These are phyloP conservation scores for Apeira syringaria DNA, from an alignment of 2,888 invertebrate genomes.

Conservation along the genomic window DNA sequence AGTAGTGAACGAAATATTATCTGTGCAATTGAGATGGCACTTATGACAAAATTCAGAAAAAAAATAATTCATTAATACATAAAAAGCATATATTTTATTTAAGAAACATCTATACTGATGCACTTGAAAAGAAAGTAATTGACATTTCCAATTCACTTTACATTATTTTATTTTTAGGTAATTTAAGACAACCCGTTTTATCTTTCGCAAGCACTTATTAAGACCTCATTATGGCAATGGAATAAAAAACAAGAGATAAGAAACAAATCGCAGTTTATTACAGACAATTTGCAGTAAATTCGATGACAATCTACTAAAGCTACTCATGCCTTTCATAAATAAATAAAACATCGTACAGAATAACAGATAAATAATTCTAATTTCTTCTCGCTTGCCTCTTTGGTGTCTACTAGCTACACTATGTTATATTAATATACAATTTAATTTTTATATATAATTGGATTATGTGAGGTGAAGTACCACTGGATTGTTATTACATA, in stretches of 20 bases:
- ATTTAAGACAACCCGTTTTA: too few species aligned
- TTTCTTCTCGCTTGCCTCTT: conserved; percentile 71
- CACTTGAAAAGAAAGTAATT: too few species aligned
- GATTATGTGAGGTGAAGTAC: conserved; percentile 34
- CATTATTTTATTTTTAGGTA: too few species aligned
- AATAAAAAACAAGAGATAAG: conserved; percentile 42
- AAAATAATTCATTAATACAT: too few species aligned
- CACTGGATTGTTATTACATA: conserved; percentile 17
- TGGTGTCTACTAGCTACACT: conserved; percentile 80
- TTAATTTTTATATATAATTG: conserved; percentile 30
- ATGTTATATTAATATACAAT: conserved; percentile 43
- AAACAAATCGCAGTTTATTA: conserved; percentile 68
- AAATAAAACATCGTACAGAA: conserved; percentile 76
- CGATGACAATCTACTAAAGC: conserved; percentile 52
- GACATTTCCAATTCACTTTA: too few species aligned
- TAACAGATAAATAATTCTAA: conserved; percentile 78
- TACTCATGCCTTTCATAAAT: conserved; percentile 53
- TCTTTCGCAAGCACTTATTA: too few species aligned
- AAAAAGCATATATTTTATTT: too few species aligned
- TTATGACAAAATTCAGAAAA: too few species aligned
- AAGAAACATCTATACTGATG: too few species aligned
- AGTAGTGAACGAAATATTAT: too few species aligned
- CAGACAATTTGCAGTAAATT: conserved; percentile 61
- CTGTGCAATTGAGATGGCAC: too few species aligned
- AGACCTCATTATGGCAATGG: too few species aligned